phyloP scores from a whole-genome alignment of 2,113 vertebrate species.

The Syngnathus floridae region DNA sequence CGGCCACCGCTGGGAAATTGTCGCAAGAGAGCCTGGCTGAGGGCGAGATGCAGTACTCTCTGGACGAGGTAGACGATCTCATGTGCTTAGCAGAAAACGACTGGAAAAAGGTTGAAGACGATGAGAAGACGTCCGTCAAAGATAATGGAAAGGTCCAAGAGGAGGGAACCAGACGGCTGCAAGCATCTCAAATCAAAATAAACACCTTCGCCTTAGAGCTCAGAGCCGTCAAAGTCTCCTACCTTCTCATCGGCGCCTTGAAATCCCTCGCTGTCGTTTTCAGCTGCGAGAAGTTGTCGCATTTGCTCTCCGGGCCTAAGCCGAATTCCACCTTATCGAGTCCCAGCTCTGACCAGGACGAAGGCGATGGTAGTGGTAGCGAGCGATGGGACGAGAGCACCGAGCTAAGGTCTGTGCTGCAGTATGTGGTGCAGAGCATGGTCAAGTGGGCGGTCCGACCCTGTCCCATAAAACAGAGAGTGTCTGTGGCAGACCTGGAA shows the following conservation, averaged over 20 bases:
- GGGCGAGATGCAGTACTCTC: slow-evolving; percentile 41
- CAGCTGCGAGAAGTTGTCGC: slow-evolving; percentile 68
- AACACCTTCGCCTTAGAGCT: slow-evolving; percentile 67
- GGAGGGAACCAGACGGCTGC: slow-evolving; percentile 25
- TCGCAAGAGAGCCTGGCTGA: slow-evolving; percentile 42
- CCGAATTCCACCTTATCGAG: slow-evolving; percentile 28
- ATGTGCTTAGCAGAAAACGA: slow-evolving; percentile 32
- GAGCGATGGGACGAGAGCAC: slow-evolving; percentile 57
- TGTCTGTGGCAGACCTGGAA: slow-evolving; percentile 70
- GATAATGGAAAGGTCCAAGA: slow-evolving; percentile 33
- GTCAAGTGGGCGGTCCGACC: slow-evolving; percentile 76
- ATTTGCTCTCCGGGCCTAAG: slow-evolving; percentile 65
- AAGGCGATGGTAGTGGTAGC: slow-evolving; percentile 17
- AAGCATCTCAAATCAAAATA: slow-evolving; percentile 27
- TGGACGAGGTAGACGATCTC: slow-evolving; percentile 54
- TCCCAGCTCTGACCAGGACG: slow-evolving; percentile 38
- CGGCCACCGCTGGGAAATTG: slow-evolving; percentile 28
- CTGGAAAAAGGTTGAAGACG: slow-evolving; percentile 33
- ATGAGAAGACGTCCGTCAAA: slow-evolving; percentile 24
- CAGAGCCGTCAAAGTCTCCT: slow-evolving; percentile 68
- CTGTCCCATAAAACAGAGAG: slow-evolving; percentile 72
- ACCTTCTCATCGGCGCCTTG: slow-evolving; percentile 71
- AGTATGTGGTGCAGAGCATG: slow-evolving; percentile 76
- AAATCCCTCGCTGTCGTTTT: slow-evolving; percentile 73
- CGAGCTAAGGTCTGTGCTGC: slow-evolving; percentile 70